Base-by-base conservation (phyloP, 2,888 invertebrate genomes). In the Tetranychus truncatus region DNA sequence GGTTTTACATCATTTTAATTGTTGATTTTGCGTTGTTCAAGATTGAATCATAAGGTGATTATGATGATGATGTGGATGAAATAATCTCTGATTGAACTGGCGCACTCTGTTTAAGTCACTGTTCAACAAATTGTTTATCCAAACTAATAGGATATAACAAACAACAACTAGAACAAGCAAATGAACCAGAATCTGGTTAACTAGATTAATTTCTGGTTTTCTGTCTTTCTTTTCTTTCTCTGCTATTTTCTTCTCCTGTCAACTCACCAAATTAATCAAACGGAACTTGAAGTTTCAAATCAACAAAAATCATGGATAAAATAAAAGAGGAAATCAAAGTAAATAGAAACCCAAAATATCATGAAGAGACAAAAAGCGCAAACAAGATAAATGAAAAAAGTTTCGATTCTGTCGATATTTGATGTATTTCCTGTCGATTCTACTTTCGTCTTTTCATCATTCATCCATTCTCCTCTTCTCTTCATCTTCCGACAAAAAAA, bases 351-450 rank as follows among this genome's bases (percentile, higher is more conserved):
- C 34, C 34, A 34, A 34, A 34, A 34, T 34, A 34, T 34, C 34
- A 34, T 34, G 34, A 34, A 34, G 34, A 34, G 34, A 34, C 34
- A 34, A 34, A 34, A 34, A 34, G 34, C 34, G 34, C 34, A 34
- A 34, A 34, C 34, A n/a, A 66, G 20, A 66, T n/a, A 66, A 66
- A 66, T 66, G 66, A 66, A 66, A 66, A n/a, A 66, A 66, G 34
- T 34, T 34, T 34, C 34, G 4, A 34, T 34, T 34, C 34, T 34
- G 34, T 34, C 34, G 34, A 34, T 34, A 34, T 34, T 34, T 34
- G 34, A 34, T 34, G 34, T 72, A 45, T 34, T 72, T 34, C 44
- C 72, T 45, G 72, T 72, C 44, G 34, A 34, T n/a, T 67, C 67
- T 67, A 3, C 8, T n/a, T 67, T n/a, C n/a, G 18, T 18, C 67